phyloP scores from a whole-genome alignment of 2,797 vertebrate genomes.

The Oreortyx pictus region DNA sequence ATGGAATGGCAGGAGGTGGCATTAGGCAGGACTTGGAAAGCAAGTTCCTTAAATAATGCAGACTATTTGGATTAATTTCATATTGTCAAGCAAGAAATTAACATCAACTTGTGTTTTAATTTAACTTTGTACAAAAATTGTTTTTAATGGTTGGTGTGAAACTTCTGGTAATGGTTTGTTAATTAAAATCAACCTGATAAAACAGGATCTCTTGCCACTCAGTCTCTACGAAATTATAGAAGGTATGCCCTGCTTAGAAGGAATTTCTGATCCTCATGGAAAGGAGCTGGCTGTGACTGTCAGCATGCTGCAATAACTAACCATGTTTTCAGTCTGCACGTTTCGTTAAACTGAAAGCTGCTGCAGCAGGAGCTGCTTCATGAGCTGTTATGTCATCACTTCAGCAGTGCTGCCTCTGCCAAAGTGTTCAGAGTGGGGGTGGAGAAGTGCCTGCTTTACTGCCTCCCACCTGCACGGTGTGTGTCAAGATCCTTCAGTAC shows the following conservation, averaged over 20 bases:
- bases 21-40: not conserved
- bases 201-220: not conserved
- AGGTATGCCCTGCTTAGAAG: not conserved
- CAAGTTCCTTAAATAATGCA: not conserved
- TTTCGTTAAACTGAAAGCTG: slow-evolving; percentile 30
- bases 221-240: not conserved
- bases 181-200: not conserved
- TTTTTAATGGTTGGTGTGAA: not conserved
- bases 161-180: not conserved
- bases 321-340: not conserved
- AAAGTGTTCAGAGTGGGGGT: not conserved
- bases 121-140: not conserved
- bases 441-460: slow-evolving; percentile 1
- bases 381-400: not conserved
- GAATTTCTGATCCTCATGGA: slow-evolving; percentile 1
- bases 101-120: not conserved
- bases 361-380: slow-evolving; percentile 28
- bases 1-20: not conserved
- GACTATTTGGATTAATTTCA: not conserved
- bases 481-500: not conserved
- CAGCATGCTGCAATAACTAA: not conserved
- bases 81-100: not conserved
- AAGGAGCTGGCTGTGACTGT: not conserved
- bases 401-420: not conserved
- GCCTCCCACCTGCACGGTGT: not conserved